Conservation (phyloP, 1,140 invertebrate genomes). For the Aradophagus sp. region DNA sequence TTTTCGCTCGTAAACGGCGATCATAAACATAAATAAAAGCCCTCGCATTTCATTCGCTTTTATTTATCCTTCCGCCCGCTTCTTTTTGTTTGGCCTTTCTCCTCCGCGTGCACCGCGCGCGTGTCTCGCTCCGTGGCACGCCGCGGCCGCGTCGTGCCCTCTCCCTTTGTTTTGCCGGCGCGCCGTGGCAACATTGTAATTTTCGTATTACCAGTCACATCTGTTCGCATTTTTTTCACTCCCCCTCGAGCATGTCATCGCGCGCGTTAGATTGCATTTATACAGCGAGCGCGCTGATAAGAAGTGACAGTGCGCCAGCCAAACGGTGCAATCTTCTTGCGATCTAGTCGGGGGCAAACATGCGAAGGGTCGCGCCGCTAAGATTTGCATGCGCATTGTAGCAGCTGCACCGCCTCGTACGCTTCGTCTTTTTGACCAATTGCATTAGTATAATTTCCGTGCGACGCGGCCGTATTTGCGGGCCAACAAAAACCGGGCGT, state of each 20-base stretch:
- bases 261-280: slow-evolving; percentile 67
- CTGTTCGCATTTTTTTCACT: slow-evolving; percentile 47
- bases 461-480: slow-evolving; percentile 8
- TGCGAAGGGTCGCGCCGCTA: slow-evolving; percentile 39
- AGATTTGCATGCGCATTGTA: slow-evolving; percentile 54
- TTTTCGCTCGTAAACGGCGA: slow-evolving; percentile 33
- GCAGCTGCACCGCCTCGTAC: slow-evolving; percentile 40
- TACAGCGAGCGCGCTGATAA: slow-evolving; percentile 66
- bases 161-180: slow-evolving; percentile 9
- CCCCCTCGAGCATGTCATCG: slow-evolving; percentile 39
- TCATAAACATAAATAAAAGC: slow-evolving; percentile 41
- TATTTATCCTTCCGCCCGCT: slow-evolving; percentile 15
- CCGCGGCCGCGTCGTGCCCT: too few species aligned
- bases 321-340: slow-evolving; percentile 65
- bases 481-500: slow-evolving; percentile 11
- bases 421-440: slow-evolving; percentile 48
- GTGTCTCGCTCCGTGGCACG: too few species aligned
- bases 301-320: slow-evolving; percentile 63
- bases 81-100: too few species aligned
- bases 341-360: slow-evolving; percentile 51
- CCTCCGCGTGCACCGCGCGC: too few species aligned
- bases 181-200: slow-evolving; percentile 43
- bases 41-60: slow-evolving; percentile 14
- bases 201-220: slow-evolving; percentile 56
- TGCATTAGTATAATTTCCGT: slow-evolving; percentile 42